Evolutionary conservation across 2,888 invertebrate genomes (phyloP).

Genomic region (Spilarctia lutea): DNA sequence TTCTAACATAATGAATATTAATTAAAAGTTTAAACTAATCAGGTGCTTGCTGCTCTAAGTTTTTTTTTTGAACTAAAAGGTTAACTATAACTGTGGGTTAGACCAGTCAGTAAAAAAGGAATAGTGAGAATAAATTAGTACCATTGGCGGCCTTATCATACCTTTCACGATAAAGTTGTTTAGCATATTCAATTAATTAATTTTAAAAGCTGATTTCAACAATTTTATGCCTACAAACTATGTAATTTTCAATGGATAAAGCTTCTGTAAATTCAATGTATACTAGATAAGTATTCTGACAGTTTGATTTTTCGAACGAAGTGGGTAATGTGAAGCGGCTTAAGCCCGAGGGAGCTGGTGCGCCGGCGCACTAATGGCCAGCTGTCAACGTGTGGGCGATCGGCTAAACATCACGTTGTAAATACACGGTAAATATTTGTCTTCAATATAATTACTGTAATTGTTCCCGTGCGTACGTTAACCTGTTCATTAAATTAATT

Average conservation of each 20-base stretch:
- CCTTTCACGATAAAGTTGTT: neutral
- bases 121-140: neutral
- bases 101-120: neutral
- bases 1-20: neutral
- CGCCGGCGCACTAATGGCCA: conserved; percentile 69
- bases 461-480: conserved; percentile 50
- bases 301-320: conserved; percentile 37
- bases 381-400: conserved; percentile 80
- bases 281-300: conserved; percentile 28
- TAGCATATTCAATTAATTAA: neutral
- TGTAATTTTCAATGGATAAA: neutral
- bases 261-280: conserved; percentile 15
- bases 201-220: neutral
- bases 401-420: conserved; percentile 76
- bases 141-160: neutral
- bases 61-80: neutral
- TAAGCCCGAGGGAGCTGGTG: conserved; percentile 64
- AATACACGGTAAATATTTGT: conserved; percentile 81
- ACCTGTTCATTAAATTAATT: conserved; percentile 46
- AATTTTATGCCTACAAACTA: neutral
- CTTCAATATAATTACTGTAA: conserved; percentile 79
- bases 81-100: no score
- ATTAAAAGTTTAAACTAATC: neutral
- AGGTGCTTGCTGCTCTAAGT: neutral
- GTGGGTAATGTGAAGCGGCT: conserved; percentile 59